phyloP scores from a whole-genome alignment of 1,140 invertebrate species.

The Anadara kagoshimensis region DNA sequence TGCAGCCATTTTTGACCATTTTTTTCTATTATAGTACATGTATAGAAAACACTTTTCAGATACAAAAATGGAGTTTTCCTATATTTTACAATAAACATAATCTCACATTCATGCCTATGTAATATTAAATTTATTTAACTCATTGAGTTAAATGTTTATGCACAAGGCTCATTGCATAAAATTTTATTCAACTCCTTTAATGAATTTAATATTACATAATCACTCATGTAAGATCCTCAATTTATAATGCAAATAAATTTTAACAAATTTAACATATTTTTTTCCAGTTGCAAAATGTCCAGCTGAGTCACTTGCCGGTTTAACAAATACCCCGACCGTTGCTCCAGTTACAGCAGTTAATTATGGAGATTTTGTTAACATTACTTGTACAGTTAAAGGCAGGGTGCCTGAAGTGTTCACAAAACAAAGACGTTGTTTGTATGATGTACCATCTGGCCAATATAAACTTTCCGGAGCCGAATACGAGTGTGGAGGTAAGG shows the following conservation, averaged over 20 bases:
- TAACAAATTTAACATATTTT: neutral
- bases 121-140: no score
- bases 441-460: slow-evolving; percentile 3
- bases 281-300: slow-evolving; percentile 42
- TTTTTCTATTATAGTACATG: no score
- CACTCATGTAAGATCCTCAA: no score
- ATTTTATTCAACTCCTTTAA: no score
- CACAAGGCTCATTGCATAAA: no score
- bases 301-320: slow-evolving; percentile 6
- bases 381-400: slow-evolving; percentile 42
- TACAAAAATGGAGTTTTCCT: no score
- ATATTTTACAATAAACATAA: no score
- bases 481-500: slow-evolving; percentile 17
- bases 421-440: slow-evolving; percentile 14
- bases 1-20: neutral
- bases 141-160: no score
- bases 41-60: no score
- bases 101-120: no score
- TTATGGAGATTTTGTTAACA: slow-evolving; percentile 27
- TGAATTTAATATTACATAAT: no score
- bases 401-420: neutral
- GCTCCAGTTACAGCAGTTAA: slow-evolving; percentile 27
- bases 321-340: slow-evolving; percentile 3
- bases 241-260: no score
- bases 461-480: slow-evolving; percentile 5